These are phyloP conservation scores for Myiothlypis coronata DNA, from an alignment of 2,797 vertebrate genomes.

Conservation along the genomic window DNA sequence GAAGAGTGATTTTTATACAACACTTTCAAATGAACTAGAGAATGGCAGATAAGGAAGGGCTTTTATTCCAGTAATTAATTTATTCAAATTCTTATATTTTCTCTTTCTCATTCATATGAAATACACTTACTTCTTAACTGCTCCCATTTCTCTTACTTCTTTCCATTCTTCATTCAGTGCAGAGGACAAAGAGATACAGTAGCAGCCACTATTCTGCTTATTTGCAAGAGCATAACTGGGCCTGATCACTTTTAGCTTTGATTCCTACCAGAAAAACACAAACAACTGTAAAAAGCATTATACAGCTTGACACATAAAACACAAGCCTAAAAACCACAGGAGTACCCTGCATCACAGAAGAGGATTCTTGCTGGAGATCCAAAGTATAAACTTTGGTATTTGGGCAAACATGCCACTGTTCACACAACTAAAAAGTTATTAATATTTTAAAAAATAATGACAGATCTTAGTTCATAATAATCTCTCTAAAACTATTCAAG, in stretches of 20 bases:
- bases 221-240: conserved; percentile 82
- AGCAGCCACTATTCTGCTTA: conserved; percentile 75
- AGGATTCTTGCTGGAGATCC: not conserved
- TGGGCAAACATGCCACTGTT: not conserved
- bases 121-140: conserved; percentile 81
- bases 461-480: not conserved
- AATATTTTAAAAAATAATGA: not conserved
- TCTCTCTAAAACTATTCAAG: not conserved
- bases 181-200: conserved; percentile 79
- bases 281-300: not conserved
- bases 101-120: not conserved
- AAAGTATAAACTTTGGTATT: not conserved
- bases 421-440: not conserved
- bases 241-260: conserved; percentile 47
- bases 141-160: conserved; percentile 80
- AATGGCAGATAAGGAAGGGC: not conserved
- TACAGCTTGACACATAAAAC: not conserved
- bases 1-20: not conserved
- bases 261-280: conserved; percentile 59
- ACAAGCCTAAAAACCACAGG: not conserved
- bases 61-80: not conserved
- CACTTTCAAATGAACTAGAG: not conserved
- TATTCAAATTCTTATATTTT: not conserved
- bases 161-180: conserved; percentile 79
- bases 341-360: not conserved